Evolutionary conservation across 2,888 invertebrate species (phyloP).

Genomic region (Lamellibrachia columna): DNA sequence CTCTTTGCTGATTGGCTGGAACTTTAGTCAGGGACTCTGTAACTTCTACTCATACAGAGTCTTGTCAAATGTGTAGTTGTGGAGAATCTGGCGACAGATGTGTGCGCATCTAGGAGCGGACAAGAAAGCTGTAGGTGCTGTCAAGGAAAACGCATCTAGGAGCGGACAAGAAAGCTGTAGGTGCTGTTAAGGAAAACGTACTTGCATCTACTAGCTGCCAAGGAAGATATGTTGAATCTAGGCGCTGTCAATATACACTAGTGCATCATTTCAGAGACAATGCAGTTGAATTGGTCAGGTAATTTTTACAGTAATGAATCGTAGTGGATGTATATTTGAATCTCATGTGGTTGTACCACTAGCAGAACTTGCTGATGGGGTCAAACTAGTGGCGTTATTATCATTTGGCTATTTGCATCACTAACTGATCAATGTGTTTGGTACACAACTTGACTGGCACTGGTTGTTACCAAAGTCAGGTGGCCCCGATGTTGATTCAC

Average conservation of each 20-base stretch:
- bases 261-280: background rate
- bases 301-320: background rate
- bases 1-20: constrained; percentile 82
- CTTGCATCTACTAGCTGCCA: background rate
- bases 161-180: background rate
- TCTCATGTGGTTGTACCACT: background rate
- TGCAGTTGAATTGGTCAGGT: background rate
- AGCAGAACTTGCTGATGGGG: background rate
- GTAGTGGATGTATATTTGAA: background rate
- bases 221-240: background rate
- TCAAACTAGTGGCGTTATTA: background rate
- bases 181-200: background rate
- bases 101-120: background rate
- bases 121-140: background rate
- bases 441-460: background rate
- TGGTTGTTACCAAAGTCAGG: background rate
- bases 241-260: background rate
- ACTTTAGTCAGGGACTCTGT: constrained; percentile 84
- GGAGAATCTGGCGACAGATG: background rate
- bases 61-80: constrained; percentile 17
- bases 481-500: background rate
- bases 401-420: background rate
- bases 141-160: background rate
- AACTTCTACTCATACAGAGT: constrained; percentile 86
- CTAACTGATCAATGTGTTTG: background rate